Evolutionary conservation across 2,888 invertebrate genomes (phyloP), one percentile per base, ranked within the genome.

Genomic region (Xestobium rufovillosum): DNA sequence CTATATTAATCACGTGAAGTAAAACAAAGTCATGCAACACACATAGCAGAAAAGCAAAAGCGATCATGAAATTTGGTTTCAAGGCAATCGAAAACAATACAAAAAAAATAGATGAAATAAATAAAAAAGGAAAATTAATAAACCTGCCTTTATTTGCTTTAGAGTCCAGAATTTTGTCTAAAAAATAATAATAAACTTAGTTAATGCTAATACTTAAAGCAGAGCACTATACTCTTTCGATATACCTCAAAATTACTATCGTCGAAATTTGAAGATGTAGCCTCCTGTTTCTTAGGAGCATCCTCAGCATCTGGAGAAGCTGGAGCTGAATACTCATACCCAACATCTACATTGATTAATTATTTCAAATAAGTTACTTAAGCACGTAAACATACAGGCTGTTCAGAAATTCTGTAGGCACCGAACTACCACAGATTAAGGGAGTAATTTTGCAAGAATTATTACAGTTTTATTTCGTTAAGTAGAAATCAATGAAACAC

Each of bases 71-170:
- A 23, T 13, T n/a, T n/a, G n/a, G n/a, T n/a, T n/a, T n/a, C n/a
- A n/a, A n/a, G n/a, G n/a, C n/a, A n/a, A n/a, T n/a, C n/a, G n/a
- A n/a, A 31, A 33, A 42, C 35, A 47, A 40, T 43, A 39, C 37
- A 42, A 39, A 41, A 29, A 42, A 13, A 34, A 39, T 37, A 19
- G 19, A 38, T 41, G 33, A 51, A 53, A 41, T 42, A 44, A 54
- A 50, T 50, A 48, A 34, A 52, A 45, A 50, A 60, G 55, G 51
- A 53, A 60, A 53, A 60, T 56, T 57, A 58, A 56, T 57, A 60
- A 62, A 75, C 75, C 70, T 75, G 73, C 75, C 75, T 75, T 75
- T 61, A 67, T 63, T 63, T 65, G 68, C 65, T 71, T 73, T 68
- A 72, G 68, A 63, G 69, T 67, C 69, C 65, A 65, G 63, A 75